These are phyloP conservation scores for Drosophila nigrodunni DNA, from an alignment of 1,140 invertebrate species.

Conservation along the genomic window DNA sequence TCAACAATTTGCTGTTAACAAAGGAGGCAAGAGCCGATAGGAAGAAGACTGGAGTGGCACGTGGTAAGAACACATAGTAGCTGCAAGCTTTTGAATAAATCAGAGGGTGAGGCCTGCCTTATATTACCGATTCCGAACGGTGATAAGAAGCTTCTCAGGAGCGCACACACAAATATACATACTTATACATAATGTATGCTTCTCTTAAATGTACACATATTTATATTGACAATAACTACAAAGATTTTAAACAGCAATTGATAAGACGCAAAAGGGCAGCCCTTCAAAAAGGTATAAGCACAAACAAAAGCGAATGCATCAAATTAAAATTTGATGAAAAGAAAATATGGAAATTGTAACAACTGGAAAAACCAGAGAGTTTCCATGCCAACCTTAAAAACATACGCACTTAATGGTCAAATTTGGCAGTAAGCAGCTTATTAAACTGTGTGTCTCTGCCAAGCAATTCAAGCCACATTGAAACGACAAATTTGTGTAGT, in stretches of 20 bases:
- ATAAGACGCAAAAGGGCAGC: slow-evolving; percentile 48
- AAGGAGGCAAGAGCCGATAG: slow-evolving; percentile 32
- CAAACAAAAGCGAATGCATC: slow-evolving; percentile 6
- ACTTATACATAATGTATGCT: background rate
- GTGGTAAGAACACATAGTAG: slow-evolving; percentile 10
- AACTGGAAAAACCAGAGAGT: background rate
- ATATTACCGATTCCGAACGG: slow-evolving; percentile 58
- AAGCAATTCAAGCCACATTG: background rate
- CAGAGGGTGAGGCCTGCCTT: slow-evolving; percentile 27
- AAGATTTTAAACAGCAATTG: slow-evolving; percentile 53
- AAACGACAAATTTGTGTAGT: background rate
- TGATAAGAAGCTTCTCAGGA: slow-evolving; percentile 48
- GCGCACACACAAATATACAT: slow-evolving; percentile 15
- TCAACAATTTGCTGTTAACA: slow-evolving; percentile 52
- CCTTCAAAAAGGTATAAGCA: slow-evolving; percentile 22
- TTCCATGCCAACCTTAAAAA: slow-evolving; percentile 23
- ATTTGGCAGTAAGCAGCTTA: slow-evolving; percentile 39
- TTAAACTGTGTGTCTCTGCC: background rate
- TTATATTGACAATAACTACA: slow-evolving; percentile 44
- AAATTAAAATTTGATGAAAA: slow-evolving; percentile 29
- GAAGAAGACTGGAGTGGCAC: slow-evolving; percentile 4
- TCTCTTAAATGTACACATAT: slow-evolving; percentile 32
- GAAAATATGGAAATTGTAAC: background rate
- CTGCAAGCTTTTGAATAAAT: slow-evolving; percentile 37
- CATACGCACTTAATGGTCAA: slow-evolving; percentile 15